Evolutionary conservation across 2,888 invertebrate genomes (phyloP).

Genomic region (Alviniconcha strummeri): DNA sequence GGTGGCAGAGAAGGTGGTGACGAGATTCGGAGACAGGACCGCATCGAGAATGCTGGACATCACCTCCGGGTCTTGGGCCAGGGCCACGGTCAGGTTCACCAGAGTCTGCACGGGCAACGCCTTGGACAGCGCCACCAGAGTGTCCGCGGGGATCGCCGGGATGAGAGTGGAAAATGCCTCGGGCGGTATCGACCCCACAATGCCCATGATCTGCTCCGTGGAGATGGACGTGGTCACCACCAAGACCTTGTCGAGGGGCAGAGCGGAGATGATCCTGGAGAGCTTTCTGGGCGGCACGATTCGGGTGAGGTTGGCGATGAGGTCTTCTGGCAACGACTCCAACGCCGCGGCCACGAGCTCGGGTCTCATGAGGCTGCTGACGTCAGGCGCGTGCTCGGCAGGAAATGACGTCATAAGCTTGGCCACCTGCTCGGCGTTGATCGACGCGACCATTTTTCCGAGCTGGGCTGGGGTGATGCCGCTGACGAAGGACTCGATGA

Average conservation of each 20-base stretch:
- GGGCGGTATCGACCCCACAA: slow-evolving; percentile 18
- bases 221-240: slow-evolving; percentile 6
- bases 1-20: neutral
- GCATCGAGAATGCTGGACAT: slow-evolving; percentile 12
- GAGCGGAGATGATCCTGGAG: neutral
- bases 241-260: slow-evolving; percentile 13
- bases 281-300: slow-evolving; percentile 17
- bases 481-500: slow-evolving; percentile 22
- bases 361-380: slow-evolving; percentile 14
- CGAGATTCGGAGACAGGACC: slow-evolving; percentile 19
- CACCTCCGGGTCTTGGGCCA: slow-evolving; percentile 3
- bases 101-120: slow-evolving; percentile 15
- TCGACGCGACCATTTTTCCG: slow-evolving; percentile 11
- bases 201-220: slow-evolving; percentile 13
- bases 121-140: slow-evolving; percentile 10
- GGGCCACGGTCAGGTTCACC: slow-evolving; percentile 19
- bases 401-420: slow-evolving; percentile 27
- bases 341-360: slow-evolving; percentile 18
- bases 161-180: slow-evolving; percentile 3
- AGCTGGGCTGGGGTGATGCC: slow-evolving; percentile 1
- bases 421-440: slow-evolving; percentile 30
- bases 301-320: slow-evolving; percentile 19
- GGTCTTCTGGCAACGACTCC: slow-evolving; percentile 16
- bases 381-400: neutral
- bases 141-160: slow-evolving; percentile 6